phyloP scores from a whole-genome alignment of 2,113 vertebrate genomes.

The Equus quagga region DNA sequence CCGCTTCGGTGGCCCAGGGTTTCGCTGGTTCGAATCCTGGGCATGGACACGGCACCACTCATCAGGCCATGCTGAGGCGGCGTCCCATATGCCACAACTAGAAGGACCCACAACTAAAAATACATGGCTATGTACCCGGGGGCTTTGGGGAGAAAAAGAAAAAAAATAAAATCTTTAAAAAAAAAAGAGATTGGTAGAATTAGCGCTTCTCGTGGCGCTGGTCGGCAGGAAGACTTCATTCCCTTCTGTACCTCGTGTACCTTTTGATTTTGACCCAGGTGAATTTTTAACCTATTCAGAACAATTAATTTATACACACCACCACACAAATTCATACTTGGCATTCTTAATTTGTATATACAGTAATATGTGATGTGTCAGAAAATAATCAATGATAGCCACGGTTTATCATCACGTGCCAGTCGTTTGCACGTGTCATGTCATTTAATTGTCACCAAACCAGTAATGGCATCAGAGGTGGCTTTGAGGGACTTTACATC shows the following conservation, averaged over 20 bases:
- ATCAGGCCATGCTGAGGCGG: too few relatives aligned
- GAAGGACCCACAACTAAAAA: too few relatives aligned
- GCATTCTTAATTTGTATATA: not conserved
- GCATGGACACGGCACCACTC: too few relatives aligned
- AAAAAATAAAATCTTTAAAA: too few relatives aligned
- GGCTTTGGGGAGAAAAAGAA: too few relatives aligned
- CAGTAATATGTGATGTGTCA: not conserved
- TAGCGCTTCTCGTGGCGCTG: rapidly evolving
- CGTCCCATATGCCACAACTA: too few relatives aligned
- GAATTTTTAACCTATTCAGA: not conserved
- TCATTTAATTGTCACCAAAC: not conserved
- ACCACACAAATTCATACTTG: not conserved
- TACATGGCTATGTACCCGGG: too few relatives aligned
- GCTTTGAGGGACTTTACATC: not conserved
- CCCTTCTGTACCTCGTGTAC: not conserved
- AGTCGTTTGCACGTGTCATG: rapidly evolving
- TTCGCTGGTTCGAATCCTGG: too few relatives aligned
- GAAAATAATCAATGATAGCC: not conserved
- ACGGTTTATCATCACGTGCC: too few relatives aligned
- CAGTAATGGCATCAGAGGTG: too few relatives aligned
- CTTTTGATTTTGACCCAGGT: not conserved
- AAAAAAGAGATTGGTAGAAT: not conserved
- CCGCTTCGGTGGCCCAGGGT: too few relatives aligned
- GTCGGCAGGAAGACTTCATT: not conserved
- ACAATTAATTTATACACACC: not conserved